These are phyloP conservation scores for Apogon hyalosoma DNA, from an alignment of 2,797 vertebrate genomes.

Conservation along the genomic window DNA sequence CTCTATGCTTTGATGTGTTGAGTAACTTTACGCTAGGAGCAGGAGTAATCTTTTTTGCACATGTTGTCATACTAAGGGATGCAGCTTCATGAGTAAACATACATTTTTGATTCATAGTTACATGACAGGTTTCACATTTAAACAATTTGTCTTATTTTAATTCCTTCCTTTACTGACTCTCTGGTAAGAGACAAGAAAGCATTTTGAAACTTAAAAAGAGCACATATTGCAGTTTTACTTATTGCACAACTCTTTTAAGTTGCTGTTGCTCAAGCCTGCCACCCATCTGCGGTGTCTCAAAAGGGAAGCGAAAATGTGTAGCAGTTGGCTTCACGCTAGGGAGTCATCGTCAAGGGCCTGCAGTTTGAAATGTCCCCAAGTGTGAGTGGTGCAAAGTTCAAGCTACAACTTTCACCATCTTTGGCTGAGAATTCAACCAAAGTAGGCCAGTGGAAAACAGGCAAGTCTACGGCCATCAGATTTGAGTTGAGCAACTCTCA, in stretches of 20 bases:
- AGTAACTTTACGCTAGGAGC: no score
- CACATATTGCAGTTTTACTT: conserved; percentile 40
- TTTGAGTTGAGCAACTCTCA: conserved; percentile 65
- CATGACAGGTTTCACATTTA: background rate
- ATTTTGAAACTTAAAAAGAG: conserved; percentile 53
- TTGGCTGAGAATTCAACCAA: conserved; percentile 32
- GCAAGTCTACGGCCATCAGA: conserved; percentile 61
- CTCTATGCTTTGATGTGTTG: no score
- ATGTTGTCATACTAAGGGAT: no score
- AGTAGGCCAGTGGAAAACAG: conserved; percentile 38
- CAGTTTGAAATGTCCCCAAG: background rate
- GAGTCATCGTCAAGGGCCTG: conserved; percentile 20
- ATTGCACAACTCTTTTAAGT: conserved; percentile 62
- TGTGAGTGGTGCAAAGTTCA: background rate
- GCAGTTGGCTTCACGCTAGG: conserved; percentile 56
- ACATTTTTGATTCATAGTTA: no score
- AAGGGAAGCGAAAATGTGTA: conserved; percentile 83
- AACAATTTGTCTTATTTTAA: background rate
- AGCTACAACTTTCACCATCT: background rate
- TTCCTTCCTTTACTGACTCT: background rate
- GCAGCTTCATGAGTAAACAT: no score
- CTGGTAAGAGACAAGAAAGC: background rate
- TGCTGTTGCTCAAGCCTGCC: conserved; percentile 57
- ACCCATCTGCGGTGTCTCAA: conserved; percentile 45
- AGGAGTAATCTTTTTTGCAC: no score